Conservation (phyloP, 2,888 invertebrate genomes). For the Syrphus vitripennis region DNA sequence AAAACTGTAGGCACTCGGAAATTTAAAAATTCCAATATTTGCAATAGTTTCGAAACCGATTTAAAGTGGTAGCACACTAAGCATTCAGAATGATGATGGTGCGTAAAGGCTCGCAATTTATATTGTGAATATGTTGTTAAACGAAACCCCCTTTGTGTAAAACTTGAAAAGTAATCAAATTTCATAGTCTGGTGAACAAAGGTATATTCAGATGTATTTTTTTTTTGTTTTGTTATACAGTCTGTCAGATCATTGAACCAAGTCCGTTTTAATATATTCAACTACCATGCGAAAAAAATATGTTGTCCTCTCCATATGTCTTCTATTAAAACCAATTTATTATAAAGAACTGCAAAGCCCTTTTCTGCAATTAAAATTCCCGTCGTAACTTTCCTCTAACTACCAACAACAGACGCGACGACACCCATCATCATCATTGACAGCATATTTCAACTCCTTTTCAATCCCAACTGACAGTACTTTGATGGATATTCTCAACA, state of each 20-base stretch:
- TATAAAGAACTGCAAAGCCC: constrained; percentile 24
- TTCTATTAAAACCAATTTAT: background rate
- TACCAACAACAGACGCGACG: background rate
- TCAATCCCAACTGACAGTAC: background rate
- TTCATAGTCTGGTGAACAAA: constrained; percentile 47
- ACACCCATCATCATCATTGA: constrained; percentile 3
- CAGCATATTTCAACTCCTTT: background rate
- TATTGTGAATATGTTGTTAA: no score
- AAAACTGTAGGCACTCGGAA: no score
- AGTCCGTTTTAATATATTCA: constrained; percentile 3
- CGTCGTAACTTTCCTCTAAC: constrained; percentile 10
- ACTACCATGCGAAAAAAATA: background rate
- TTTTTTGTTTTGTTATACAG: background rate
- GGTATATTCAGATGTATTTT: background rate
- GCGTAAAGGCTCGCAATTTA: no score
- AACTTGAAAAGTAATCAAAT: background rate
- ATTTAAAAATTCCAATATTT: no score
- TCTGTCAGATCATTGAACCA: constrained; percentile 48
- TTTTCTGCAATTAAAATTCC: constrained; percentile 41
- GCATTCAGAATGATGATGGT: no score
- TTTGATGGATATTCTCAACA: constrained; percentile 28
- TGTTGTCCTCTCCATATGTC: background rate
- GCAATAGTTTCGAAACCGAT: no score
- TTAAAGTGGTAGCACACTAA: no score
- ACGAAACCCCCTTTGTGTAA: no score